A percentile compares a stretch with the other conserved stretches of the same genome.
Conservation (phyloP, 2,888 invertebrate species). For the Copidosoma aretas region DNA sequence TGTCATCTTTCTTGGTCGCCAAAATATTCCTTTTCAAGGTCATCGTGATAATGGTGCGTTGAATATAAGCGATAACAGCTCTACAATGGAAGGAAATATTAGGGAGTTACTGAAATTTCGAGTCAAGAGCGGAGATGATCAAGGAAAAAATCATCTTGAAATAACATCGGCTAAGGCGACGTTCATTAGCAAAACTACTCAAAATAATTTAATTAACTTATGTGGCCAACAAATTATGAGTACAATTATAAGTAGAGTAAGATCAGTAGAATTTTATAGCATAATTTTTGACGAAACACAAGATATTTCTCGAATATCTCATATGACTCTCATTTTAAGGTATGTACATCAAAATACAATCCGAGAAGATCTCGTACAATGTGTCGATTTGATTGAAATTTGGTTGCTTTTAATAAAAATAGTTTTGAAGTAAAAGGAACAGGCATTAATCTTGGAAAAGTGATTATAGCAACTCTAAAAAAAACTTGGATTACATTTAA, state of each 20-base stretch:
- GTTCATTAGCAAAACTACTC: conserved; percentile 35
- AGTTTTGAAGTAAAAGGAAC: too few species aligned
- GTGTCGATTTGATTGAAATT: too few species aligned
- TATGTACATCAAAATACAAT: background rate
- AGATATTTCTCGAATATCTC: conserved; percentile 35
- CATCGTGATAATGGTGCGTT: conserved; percentile 25
- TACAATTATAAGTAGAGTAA: background rate
- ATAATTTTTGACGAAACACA: conserved; percentile 43
- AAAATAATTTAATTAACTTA: conserved; percentile 37
- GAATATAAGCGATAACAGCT: background rate
- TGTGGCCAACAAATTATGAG: conserved; percentile 16
- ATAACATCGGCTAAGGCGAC: conserved; percentile 32
- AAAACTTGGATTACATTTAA: too few species aligned
- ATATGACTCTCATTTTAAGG: conserved; percentile 30
- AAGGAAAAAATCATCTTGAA: conserved; percentile 29
- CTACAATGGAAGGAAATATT: conserved; percentile 4
- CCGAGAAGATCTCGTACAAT: conserved; percentile 1
- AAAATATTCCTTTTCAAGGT: conserved; percentile 47
- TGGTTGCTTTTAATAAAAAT: too few species aligned
- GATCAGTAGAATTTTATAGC: conserved; percentile 9
- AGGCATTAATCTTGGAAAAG: too few species aligned
- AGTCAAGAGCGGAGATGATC: conserved; percentile 9
- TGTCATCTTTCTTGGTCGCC: conserved; percentile 44
- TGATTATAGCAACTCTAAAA: too few species aligned
- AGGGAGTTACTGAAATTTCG: conserved; percentile 14